Conservation (phyloP, 2,113 vertebrate species). For the Bubo bubo region DNA sequence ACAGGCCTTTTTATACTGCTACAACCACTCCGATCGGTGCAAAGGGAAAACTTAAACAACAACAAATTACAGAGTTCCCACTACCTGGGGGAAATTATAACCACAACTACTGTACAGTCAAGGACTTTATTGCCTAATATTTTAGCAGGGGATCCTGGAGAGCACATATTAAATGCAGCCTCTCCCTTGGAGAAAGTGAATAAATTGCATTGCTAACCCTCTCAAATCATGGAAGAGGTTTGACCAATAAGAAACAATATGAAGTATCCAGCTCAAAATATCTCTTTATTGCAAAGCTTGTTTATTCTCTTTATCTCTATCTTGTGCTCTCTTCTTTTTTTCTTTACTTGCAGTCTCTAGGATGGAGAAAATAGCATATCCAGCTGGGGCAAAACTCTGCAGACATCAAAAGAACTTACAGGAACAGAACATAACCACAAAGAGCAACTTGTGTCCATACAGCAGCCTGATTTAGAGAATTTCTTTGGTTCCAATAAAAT, state of each 20-base stretch:
- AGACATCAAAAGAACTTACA: constrained; percentile 6
- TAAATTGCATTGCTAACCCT: constrained; percentile 19
- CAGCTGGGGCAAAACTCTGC: constrained; percentile 16
- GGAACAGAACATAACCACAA: not conserved
- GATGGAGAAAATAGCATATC: constrained; percentile 22
- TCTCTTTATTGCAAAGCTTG: not conserved
- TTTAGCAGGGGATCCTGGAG: constrained; percentile 44
- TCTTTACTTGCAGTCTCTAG: not conserved
- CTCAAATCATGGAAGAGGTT: not conserved
- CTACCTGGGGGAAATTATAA: constrained; percentile 66
- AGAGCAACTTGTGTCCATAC: not conserved
- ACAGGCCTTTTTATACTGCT: not conserved
- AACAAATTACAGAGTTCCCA: constrained; percentile 34
- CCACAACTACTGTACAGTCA: constrained; percentile 9
- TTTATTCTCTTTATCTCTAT: not conserved
- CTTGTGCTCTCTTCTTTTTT: not conserved
- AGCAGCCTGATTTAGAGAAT: not conserved
- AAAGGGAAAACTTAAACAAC: not conserved
- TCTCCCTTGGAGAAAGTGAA: constrained; percentile 37
- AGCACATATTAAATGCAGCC: constrained; percentile 42
- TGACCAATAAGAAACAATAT: not conserved
- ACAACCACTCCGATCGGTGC: not conserved
- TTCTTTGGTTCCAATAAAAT: not conserved
- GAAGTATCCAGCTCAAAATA: not conserved
- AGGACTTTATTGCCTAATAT: constrained; percentile 64